phyloP scores from a whole-genome alignment of 2,797 vertebrate genomes.

The Peromyscus nudipes region DNA sequence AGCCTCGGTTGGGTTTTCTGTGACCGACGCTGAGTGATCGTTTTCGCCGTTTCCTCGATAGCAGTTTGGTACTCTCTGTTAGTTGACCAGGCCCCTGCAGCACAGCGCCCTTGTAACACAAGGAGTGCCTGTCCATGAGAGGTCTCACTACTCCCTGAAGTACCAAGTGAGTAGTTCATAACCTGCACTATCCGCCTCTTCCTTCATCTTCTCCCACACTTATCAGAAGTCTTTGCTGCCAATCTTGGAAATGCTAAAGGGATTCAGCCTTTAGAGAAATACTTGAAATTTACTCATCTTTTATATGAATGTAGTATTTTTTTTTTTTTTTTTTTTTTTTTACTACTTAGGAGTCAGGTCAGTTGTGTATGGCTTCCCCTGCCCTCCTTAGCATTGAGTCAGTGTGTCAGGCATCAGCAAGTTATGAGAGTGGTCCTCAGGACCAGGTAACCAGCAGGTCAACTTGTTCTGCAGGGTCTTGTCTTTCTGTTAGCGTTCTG shows the following conservation, averaged over 20 bases:
- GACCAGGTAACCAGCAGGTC: not conserved
- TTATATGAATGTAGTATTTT: not conserved
- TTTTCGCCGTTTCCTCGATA: not conserved
- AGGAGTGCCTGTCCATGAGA: not conserved
- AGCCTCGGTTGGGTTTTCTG: not conserved
- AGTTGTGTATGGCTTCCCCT: not conserved
- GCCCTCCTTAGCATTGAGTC: not conserved
- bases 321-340: not conserved
- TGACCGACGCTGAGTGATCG: not conserved
- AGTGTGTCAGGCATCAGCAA: not conserved
- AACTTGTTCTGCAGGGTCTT: not conserved
- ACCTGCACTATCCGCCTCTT: not conserved
- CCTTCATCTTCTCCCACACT: not conserved
- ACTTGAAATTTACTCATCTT: not conserved
- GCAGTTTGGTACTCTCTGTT: not conserved
- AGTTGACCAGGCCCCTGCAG: not conserved
- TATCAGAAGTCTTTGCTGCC: not conserved
- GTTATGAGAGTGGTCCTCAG: not conserved
- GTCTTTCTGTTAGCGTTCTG: not conserved
- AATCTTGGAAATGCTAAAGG: not conserved
- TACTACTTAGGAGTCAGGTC: not conserved
- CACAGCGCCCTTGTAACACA: not conserved
- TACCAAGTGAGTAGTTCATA: not conserved
- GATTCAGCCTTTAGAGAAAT: not conserved
- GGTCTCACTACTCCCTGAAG: not conserved